phyloP scores from a whole-genome alignment of 1,140 invertebrate species.

The Lepidurus couesii region DNA sequence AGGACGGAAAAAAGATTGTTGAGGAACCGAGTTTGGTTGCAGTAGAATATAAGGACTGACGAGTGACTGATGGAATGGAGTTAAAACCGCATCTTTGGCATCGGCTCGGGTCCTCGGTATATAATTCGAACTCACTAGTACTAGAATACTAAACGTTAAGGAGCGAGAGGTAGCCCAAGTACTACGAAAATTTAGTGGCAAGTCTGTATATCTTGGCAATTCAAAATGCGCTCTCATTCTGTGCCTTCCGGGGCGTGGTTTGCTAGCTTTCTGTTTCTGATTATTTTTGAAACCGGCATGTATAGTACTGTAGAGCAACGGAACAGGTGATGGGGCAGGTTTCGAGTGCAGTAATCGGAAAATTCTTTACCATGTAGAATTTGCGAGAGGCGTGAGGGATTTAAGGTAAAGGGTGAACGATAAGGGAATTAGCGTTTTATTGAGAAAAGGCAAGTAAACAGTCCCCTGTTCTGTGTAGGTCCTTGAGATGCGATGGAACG shows the following conservation, averaged over 20 bases:
- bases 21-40: neutral
- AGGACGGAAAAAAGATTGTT: neutral
- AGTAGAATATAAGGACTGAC: neutral
- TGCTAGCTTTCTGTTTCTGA: neutral
- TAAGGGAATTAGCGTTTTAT: conserved; percentile 3
- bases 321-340: neutral
- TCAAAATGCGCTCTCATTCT: neutral
- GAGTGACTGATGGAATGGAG: conserved; percentile 13
- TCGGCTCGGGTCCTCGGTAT: neutral
- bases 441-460: neutral
- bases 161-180: neutral
- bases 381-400: neutral
- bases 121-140: too few relatives aligned
- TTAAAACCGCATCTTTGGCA: conserved; percentile 1
- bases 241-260: neutral
- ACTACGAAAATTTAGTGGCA: too few relatives aligned
- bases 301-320: neutral
- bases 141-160: too few relatives aligned
- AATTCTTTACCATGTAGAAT: neutral
- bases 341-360: neutral
- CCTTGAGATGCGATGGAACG: too few relatives aligned
- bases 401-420: neutral
- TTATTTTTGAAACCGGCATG: neutral
- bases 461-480: too few relatives aligned
- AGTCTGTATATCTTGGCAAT: neutral